phyloP scores from a whole-genome alignment of 1,140 invertebrate genomes.

The Lordiphosa mommai region DNA sequence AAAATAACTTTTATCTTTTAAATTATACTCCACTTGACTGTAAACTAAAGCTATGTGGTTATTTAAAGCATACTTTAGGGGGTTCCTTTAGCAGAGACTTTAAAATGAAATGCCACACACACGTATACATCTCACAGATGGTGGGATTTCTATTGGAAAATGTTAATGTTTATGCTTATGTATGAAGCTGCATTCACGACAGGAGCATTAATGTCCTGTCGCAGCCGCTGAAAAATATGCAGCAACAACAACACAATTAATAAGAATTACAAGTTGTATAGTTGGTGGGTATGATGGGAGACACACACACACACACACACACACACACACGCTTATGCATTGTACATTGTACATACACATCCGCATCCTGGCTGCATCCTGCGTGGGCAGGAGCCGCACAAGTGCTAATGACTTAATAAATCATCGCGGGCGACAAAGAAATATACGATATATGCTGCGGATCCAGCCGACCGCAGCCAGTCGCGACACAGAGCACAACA shows the following conservation, averaged over 20 bases:
- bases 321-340: conserved; percentile 1
- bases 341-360: conserved; percentile 14
- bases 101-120: no score
- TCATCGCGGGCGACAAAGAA: conserved; percentile 77
- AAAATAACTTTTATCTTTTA: no score
- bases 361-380: conserved; percentile 28
- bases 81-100: no score
- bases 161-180: no score
- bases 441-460: conserved; percentile 53
- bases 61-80: no score
- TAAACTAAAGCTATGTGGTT: no score
- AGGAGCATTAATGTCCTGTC: not conserved
- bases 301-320: not conserved
- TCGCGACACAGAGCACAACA: not conserved
- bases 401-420: conserved; percentile 79
- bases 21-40: no score
- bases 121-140: no score
- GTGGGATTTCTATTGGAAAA: no score
- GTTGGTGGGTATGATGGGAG: not conserved
- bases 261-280: conserved; percentile 79
- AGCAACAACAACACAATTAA: conserved; percentile 66
- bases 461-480: conserved; percentile 30
- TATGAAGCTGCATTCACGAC: no score
- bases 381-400: conserved; percentile 54
- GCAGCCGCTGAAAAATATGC: not conserved